Evolutionary conservation across 35 echinoderm and acorn worm genomes (phyloP).

Genomic region (Acanthaster planci): DNA sequence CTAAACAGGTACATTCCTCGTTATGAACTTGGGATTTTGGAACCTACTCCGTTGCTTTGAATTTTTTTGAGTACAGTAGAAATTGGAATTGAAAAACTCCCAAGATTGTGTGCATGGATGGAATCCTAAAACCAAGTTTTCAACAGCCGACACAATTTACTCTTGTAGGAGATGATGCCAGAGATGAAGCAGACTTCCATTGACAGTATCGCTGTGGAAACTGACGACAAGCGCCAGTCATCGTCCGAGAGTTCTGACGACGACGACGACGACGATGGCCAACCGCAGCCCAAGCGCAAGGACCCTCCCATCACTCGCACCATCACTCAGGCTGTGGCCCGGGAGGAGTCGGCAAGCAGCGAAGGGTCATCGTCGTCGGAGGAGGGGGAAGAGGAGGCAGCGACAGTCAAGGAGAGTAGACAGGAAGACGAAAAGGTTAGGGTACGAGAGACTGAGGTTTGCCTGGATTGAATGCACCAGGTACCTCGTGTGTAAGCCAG

Average conservation of each 20-base stretch:
- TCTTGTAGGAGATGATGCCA: constrained; percentile 80
- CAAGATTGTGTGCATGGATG: too few relatives aligned
- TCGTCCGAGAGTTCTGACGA: constrained; percentile 34
- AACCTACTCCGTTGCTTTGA: too few relatives aligned
- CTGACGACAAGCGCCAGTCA: constrained; percentile 24
- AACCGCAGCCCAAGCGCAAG: background rate
- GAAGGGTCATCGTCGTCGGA: constrained; percentile 19
- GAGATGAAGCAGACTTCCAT: constrained; percentile 66
- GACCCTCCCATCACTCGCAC: constrained; percentile 31
- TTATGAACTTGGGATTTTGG: too few relatives aligned
- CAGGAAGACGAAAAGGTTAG: background rate
- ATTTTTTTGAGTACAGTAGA: too few relatives aligned
- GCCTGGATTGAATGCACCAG: too few relatives aligned
- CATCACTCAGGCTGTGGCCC: constrained; percentile 26
- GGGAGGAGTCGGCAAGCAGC: background rate
- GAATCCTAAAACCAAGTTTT: background rate
- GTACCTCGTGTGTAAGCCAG: too few relatives aligned
- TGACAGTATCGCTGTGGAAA: constrained; percentile 40
- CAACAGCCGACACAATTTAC: background rate
- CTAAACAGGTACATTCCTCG: too few relatives aligned
- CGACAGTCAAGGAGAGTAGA: constrained; percentile 12
- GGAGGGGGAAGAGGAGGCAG: background rate
- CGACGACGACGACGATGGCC: constrained; percentile 17
- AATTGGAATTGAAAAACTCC: too few relatives aligned
- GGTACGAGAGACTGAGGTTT: too few relatives aligned